Percentiles rank a stretch among this genome's conserved stretches.
Evolutionary conservation across 2,888 invertebrate genomes (phyloP).

Genomic region (Euplagia quadripunctaria): DNA sequence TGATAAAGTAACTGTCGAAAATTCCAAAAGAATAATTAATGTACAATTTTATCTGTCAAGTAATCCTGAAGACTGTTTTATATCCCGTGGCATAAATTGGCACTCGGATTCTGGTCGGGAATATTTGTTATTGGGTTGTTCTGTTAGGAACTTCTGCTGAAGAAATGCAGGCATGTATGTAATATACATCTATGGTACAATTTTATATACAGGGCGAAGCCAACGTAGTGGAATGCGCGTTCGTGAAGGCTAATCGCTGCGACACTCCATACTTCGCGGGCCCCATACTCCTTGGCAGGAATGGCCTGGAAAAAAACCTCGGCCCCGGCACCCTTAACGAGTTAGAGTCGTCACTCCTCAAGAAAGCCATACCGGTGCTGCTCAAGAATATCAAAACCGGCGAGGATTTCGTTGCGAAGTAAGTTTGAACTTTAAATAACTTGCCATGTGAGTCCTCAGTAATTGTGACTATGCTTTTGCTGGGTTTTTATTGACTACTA

Average conservation of each 20-base stretch:
- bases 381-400: slow-evolving; percentile 23
- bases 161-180: no score
- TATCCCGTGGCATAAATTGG: no score
- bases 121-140: no score
- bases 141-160: no score
- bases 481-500: neutral
- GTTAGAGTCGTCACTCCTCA: slow-evolving; percentile 91
- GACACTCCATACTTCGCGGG: slow-evolving; percentile 96
- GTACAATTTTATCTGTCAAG: no score
- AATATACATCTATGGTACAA: no score
- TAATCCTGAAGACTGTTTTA: no score
- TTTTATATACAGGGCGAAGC: slow-evolving; percentile 87
- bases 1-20: no score
- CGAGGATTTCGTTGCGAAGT: slow-evolving; percentile 15
- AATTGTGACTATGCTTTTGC: neutral
- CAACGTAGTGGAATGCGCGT: slow-evolving; percentile 95
- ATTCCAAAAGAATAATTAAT: no score
- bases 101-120: no score
- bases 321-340: slow-evolving; percentile 93
- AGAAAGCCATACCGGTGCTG: slow-evolving; percentile 19
- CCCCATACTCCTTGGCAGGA: slow-evolving; percentile 93
- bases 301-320: slow-evolving; percentile 95
- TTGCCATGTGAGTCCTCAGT: neutral
- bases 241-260: slow-evolving; percentile 94
- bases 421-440: neutral